These are phyloP conservation scores for Anadara kagoshimensis DNA, from an alignment of 1,140 invertebrate genomes.

Conservation along the genomic window DNA sequence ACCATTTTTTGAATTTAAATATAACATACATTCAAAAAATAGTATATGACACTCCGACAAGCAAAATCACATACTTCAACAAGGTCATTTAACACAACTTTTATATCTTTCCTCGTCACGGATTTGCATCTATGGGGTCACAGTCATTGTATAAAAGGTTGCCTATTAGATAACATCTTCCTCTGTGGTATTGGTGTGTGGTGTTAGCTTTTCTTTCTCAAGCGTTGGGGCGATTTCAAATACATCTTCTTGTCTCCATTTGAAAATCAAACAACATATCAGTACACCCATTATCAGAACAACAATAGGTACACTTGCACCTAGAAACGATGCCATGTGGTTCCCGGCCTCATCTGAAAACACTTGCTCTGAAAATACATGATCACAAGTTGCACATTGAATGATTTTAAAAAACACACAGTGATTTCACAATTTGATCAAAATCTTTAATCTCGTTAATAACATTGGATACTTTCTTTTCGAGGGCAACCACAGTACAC, in stretches of 20 bases:
- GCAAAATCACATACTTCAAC: too few species aligned
- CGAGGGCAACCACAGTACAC: background rate
- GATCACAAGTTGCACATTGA: background rate
- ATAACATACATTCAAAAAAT: too few species aligned
- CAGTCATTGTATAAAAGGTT: too few species aligned
- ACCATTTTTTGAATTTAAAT: too few species aligned
- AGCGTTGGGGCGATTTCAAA: background rate
- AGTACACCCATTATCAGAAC: slow-evolving; percentile 9
- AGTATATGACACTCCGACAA: too few species aligned
- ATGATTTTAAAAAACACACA: background rate
- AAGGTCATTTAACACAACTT: too few species aligned
- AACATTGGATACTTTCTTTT: background rate
- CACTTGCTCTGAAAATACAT: background rate
- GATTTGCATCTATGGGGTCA: too few species aligned
- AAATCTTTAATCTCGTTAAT: background rate
- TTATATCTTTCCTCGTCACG: too few species aligned
- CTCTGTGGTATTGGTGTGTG: too few species aligned
- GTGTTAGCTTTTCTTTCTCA: background rate
- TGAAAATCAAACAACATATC: slow-evolving; percentile 3
- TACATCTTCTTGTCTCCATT: slow-evolving; percentile 25
- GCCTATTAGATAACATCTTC: too few species aligned
- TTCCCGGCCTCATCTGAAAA: slow-evolving; percentile 4
- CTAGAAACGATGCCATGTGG: slow-evolving; percentile 5
- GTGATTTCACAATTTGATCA: background rate
- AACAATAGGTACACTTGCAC: slow-evolving; percentile 17